Base-by-base conservation (phyloP, 2,888 invertebrate genomes). In the Himalopsyche tibetana region DNA sequence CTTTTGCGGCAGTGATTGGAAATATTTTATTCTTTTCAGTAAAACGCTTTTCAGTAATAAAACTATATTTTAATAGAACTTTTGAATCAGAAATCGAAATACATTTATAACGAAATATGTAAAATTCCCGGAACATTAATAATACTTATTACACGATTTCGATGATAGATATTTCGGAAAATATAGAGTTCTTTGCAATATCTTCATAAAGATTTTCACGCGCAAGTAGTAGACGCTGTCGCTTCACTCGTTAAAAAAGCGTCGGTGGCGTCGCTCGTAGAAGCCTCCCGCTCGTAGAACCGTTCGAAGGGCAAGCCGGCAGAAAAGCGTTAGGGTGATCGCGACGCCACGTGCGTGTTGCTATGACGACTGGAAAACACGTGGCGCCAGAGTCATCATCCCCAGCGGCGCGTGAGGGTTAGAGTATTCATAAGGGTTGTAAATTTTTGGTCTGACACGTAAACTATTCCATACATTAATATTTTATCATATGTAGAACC, bases 311-410 rank as follows among this genome's bases (percentile, higher is more conserved):
- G 28, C 69, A 69, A 38, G 74, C 8, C 15, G 36, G 74, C 36
- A 36, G 74, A 51, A 5, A 51, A 4, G 51, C 28, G 38, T 38
- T 15, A 36, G 74, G 74, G 74, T 15, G 28, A 4, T 36, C 3
- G 15, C 38, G 74, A 36, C 74, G 38, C 74, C 74, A 74, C 74
- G 74, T 74, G 74, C 74, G 74, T 74, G 36, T 74, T 74, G 74
- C 74, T 36, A 74, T 36, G 36, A 36, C 74, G 74, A 74, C 74
- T 12, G 74, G 74, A 74, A 74, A 74, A 74, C 74, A 74, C 74
- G 74, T 74, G 74, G 74, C 74, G 74, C 74, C 74, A 15, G 38
- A 74, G 36, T 36, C 74, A 74, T 74, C 74, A 36, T 36, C 74
- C 74, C 38, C 28, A 74, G n/a, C 8, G 28, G 4, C 63, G 74